Conservation (phyloP, 2,888 invertebrate genomes). For the Pterostichus niger region DNA sequence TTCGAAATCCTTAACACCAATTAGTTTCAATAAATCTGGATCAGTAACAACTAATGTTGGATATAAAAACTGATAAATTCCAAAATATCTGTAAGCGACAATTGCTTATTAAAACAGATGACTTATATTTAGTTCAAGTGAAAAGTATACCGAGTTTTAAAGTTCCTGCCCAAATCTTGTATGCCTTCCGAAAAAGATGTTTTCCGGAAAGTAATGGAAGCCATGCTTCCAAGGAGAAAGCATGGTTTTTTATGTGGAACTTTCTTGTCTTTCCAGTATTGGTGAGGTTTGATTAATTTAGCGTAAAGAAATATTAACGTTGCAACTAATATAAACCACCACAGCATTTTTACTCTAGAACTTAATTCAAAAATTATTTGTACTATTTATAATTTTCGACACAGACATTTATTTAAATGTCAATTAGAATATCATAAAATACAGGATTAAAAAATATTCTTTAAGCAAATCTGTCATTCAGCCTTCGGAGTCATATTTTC, state of each 20-base stretch:
- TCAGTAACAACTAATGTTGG: slow-evolving; percentile 78
- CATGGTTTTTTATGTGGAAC: slow-evolving; percentile 69
- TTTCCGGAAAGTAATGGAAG: slow-evolving; percentile 14
- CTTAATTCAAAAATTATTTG: no score
- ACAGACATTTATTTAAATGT: no score
- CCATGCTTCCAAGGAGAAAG: slow-evolving; percentile 76
- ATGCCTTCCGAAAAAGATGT: slow-evolving; percentile 50
- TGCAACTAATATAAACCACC: not conserved
- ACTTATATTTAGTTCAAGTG: not conserved
- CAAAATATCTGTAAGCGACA: slow-evolving; percentile 65
- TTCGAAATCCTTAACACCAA: slow-evolving; percentile 80
- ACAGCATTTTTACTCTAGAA: slow-evolving; percentile 16
- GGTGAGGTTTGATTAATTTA: slow-evolving; percentile 36
- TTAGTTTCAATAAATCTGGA: slow-evolving; percentile 79
- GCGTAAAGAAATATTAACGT: slow-evolving; percentile 35
- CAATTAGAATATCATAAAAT: no score
- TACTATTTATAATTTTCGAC: no score
- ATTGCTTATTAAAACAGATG: not conserved
- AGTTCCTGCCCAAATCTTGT: slow-evolving; percentile 25
- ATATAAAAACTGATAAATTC: slow-evolving; percentile 63
- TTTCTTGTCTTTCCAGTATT: slow-evolving; percentile 58
- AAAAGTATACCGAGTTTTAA: not conserved
- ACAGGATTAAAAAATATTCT: no score
- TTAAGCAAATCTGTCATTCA: no score
- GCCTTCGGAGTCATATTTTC: no score